Percentiles rank a stretch among this genome's conserved stretches.
phyloP scores from a whole-genome alignment of 2,797 vertebrate genomes.

The Lycodopsis pacificus region DNA sequence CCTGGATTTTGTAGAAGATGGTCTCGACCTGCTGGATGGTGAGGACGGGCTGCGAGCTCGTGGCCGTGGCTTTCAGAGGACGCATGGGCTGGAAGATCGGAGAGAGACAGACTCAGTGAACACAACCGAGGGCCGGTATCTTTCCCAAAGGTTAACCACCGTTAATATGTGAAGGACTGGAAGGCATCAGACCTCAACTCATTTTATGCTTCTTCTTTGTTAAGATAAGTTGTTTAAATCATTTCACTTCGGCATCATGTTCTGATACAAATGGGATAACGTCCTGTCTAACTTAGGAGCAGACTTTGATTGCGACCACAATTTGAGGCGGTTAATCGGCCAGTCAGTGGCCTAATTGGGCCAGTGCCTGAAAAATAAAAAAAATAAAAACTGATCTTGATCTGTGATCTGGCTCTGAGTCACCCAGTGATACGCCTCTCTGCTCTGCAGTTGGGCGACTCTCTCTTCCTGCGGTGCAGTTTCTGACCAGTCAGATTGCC shows the following conservation, averaged over 20 bases:
- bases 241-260: background rate
- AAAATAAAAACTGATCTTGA: background rate
- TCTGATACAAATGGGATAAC: background rate
- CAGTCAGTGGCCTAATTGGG: background rate
- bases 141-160: background rate
- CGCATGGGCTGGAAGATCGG: conserved; percentile 91
- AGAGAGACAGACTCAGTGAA: conserved; percentile 1
- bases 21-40: conserved; percentile 96
- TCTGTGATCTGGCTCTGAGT: background rate
- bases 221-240: background rate
- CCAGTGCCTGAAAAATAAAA: background rate
- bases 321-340: conserved; percentile 2
- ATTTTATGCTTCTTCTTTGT: background rate
- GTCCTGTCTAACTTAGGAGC: background rate
- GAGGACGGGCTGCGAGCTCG: conserved; percentile 95
- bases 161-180: background rate
- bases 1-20: conserved; percentile 99
- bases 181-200: background rate
- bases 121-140: background rate
- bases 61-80: conserved; percentile 94
- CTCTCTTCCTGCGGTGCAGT: background rate
- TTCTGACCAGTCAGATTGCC: conserved; percentile 18
- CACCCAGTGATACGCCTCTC: conserved; percentile 24
- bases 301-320: background rate
- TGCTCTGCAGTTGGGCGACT: conserved; percentile 26